Evolutionary conservation across 2,888 invertebrate species (phyloP).

Genomic region (Plebejus anna): DNA sequence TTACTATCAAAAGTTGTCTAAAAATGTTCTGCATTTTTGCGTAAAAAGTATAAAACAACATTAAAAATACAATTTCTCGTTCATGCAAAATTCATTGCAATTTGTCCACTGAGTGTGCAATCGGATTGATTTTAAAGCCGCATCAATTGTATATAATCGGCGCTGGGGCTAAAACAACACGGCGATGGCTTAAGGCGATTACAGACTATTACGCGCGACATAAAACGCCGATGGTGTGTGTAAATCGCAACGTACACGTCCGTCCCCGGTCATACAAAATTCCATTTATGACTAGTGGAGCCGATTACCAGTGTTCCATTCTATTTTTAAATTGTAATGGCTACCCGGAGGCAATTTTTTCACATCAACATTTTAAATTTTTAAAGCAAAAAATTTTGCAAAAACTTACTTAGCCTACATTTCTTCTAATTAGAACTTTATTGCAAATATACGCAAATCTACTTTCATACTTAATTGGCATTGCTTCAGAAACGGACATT

Average conservation of each 20-base stretch:
- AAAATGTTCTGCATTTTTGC: no score
- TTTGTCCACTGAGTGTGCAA: not conserved
- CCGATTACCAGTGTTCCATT: conserved; percentile 16
- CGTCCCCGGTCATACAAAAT: conserved; percentile 5
- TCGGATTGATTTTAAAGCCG: conserved; percentile 5
- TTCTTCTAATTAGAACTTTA: not conserved
- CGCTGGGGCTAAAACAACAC: not conserved
- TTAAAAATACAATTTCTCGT: not conserved
- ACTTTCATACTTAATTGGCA: not conserved
- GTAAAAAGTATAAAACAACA: not conserved
- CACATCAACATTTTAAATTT: no score
- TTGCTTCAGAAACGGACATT: not conserved
- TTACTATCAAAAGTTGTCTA: not conserved
- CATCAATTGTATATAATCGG: conserved; percentile 21
- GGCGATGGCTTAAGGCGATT: conserved; percentile 36
- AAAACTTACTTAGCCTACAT: not conserved
- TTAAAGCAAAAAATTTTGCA: no score
- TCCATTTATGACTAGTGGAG: conserved; percentile 17
- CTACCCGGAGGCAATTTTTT: no score
- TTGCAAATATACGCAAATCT: not conserved
- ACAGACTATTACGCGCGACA: conserved; percentile 31
- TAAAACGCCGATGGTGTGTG: conserved; percentile 33
- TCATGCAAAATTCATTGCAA: not conserved
- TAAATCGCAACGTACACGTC: conserved; percentile 22
- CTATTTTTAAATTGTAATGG: not conserved